Conservation (phyloP, 2,888 invertebrate species). For the Lasioglossum zephyrum region DNA sequence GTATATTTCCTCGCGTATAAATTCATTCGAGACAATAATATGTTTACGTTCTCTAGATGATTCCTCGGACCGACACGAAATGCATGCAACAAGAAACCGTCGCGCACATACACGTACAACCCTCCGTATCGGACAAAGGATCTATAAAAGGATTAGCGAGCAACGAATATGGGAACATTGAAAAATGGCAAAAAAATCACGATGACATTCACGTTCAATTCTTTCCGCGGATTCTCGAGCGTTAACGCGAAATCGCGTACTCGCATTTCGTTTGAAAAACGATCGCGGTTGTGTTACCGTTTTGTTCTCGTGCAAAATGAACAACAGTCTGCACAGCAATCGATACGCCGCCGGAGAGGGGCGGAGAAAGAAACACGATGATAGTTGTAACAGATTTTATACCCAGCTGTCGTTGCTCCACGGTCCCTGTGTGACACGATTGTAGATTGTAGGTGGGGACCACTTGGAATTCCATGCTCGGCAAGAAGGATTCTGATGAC, state of each 20-base stretch:
- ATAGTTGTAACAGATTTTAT: conserved; percentile 14
- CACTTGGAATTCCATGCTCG: not conserved
- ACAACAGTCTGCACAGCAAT: conserved; percentile 10
- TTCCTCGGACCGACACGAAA: not conserved
- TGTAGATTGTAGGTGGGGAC: not conserved
- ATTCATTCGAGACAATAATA: not conserved
- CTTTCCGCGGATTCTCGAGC: not conserved
- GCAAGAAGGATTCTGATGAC: conserved; percentile 17
- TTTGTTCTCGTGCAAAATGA: conserved; percentile 19
- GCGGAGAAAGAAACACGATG: not conserved
- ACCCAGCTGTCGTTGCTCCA: conserved; percentile 2
- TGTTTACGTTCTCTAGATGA: not conserved
- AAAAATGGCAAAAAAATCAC: conserved; percentile 27
- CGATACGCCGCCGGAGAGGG: not conserved
- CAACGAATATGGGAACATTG: conserved; percentile 24
- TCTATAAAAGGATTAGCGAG: conserved; percentile 13
- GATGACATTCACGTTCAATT: conserved; percentile 40
- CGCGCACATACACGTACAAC: not conserved
- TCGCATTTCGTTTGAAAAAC: conserved; percentile 35
- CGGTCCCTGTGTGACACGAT: not conserved
- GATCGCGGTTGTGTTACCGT: conserved; percentile 9
- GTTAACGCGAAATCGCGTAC: conserved; percentile 22
- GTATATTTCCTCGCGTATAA: not conserved
- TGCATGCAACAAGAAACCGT: not conserved
- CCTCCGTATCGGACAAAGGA: not conserved